Evolutionary conservation across 1,140 invertebrate species (phyloP).

Genomic region (Laupala kohalensis): DNA sequence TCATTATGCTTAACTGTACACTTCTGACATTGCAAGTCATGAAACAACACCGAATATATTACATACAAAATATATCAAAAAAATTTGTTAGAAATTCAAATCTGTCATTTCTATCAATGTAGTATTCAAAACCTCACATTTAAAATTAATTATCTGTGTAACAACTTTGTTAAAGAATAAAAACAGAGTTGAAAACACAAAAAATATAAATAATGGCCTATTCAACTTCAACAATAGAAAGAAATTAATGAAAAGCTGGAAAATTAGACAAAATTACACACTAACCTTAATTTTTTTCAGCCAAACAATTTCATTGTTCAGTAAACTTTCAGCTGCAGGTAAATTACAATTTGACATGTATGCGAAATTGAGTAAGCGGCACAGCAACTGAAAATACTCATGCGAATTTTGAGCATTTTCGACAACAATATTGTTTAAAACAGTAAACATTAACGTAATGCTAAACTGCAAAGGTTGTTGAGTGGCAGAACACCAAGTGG

Average conservation of each 20-base stretch:
- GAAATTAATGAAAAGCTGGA: too few species aligned
- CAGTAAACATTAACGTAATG: constrained; percentile 62
- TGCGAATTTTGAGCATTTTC: constrained; percentile 67
- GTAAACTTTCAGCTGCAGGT: constrained; percentile 49
- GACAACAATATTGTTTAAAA: constrained; percentile 56
- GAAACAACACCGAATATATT: too few species aligned
- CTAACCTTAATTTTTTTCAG: constrained; percentile 52
- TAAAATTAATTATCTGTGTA: too few species aligned
- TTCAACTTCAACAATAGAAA: background rate
- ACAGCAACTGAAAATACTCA: constrained; percentile 68
- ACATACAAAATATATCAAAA: too few species aligned
- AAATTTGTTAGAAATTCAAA: too few species aligned
- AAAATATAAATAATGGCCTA: background rate
- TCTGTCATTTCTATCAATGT: too few species aligned
- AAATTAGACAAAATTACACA: background rate
- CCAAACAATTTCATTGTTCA: constrained; percentile 71
- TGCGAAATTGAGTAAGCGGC: constrained; percentile 61
- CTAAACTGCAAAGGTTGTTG: constrained; percentile 52
- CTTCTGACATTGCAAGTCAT: too few species aligned
- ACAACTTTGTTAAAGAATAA: too few species aligned
- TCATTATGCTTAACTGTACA: too few species aligned
- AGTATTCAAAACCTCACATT: too few species aligned
- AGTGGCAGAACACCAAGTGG: constrained; percentile 47
- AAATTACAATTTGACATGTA: constrained; percentile 51
- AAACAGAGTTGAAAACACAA: background rate